Evolutionary conservation across 2,797 vertebrate species (phyloP), one percentile per base, ranked within the genome.

Genomic region (Lepus townsendii): DNA sequence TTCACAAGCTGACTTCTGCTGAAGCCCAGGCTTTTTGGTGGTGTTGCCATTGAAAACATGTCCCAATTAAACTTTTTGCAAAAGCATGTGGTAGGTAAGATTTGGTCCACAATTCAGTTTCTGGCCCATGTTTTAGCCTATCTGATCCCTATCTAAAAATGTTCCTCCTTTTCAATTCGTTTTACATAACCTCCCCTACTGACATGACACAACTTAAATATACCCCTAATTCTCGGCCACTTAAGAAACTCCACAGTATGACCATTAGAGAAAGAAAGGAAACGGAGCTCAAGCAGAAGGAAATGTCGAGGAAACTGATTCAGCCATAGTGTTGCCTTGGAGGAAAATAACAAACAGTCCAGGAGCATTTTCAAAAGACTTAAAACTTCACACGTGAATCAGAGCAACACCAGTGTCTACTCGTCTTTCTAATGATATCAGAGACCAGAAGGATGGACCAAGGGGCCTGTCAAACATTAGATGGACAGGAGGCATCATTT

Each of bases 111-210:
- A 60, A 60, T 32, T 93, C 24, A 82, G 26, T 62, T 71, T 69
- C 24, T 63, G 30, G 62, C 3, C 26, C 6, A 7, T 78, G 4
- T 77, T 76, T 88, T 89, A 89, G n/a, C 66, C 30, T 85, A 68
- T 63, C 62, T 96, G 38, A 14, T 60, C 30, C 2, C 19, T 20
- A 69, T 47, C 83, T 80, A 82, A 94, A 96, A 78, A 63, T 19
- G 1, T 16, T 20, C 7, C 66, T 22, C 17, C 3, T 90, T 94
- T 93, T 63, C 17, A 42, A 85, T 52, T 78, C 5, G 78, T 71
- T 92, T 14, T 78, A 4, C 2, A 68, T 50, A 52, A 24, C 17
- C 7, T 76, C 13, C 24, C 22, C 57, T 93, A 5, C 35, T 65
- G 17, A 87, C 9, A 47, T 52, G 73, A 54, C 50, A 65, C 30